phyloP scores from a whole-genome alignment of 53 echinoderm and acorn worm species.

The Patiria pectinifera region DNA sequence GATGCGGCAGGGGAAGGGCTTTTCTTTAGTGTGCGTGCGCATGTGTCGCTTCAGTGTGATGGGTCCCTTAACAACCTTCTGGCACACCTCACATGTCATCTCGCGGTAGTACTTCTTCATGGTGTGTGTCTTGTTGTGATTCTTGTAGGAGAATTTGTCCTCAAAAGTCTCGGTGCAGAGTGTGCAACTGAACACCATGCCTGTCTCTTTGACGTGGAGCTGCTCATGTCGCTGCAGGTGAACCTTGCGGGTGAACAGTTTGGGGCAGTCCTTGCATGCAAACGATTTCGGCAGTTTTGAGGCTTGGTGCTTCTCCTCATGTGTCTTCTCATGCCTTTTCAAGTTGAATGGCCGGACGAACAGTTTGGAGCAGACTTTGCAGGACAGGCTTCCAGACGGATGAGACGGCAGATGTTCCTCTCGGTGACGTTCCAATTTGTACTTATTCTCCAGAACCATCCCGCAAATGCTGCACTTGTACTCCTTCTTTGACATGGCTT shows the following conservation, averaged over 20 bases:
- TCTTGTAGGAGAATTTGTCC: constrained; percentile 1
- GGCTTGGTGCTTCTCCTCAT: neutral
- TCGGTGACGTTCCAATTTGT: neutral
- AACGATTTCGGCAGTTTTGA: neutral
- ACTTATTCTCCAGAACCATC: neutral
- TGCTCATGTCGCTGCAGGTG: constrained; percentile 10
- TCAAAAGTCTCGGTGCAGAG: constrained; percentile 10
- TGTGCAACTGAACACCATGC: neutral
- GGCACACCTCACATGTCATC: constrained; percentile 10
- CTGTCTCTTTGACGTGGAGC: constrained; percentile 4
- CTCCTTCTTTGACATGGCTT: neutral
- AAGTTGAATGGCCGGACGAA: neutral
- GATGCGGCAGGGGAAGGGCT: constrained; percentile 18
- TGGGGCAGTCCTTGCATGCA: constrained; percentile 13
- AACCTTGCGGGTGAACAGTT: neutral
- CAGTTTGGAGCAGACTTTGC: neutral
- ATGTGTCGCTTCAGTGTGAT: constrained; percentile 21
- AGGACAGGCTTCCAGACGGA: neutral
- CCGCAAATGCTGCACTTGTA: neutral
- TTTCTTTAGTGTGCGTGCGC: constrained; percentile 43
- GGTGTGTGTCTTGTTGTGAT: constrained; percentile 18
- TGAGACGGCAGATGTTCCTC: neutral
- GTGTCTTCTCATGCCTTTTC: neutral
- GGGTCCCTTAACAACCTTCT: constrained; percentile 5
- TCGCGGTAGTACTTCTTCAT: constrained; percentile 3